phyloP scores from a whole-genome alignment of 2,113 vertebrate genomes.

The Bagarius yarrelli region DNA sequence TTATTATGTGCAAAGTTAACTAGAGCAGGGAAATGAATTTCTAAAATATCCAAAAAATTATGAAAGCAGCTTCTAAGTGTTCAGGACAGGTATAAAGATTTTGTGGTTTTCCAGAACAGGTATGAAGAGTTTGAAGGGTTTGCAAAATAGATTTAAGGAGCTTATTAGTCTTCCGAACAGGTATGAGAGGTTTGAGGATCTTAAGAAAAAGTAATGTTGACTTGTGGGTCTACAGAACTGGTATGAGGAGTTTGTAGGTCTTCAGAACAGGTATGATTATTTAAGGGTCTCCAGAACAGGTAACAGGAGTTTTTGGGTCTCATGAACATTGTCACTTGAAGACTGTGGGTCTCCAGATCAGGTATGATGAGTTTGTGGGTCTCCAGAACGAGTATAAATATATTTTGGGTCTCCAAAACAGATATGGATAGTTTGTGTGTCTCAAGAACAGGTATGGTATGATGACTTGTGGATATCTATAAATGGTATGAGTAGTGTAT shows the following conservation, averaged over 20 bases:
- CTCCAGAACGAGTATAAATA: background rate
- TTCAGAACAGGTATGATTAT: too few relatives aligned
- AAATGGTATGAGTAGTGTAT: background rate
- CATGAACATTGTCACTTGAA: too few relatives aligned
- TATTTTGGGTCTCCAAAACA: background rate
- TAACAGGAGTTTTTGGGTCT: background rate
- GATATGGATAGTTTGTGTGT: background rate
- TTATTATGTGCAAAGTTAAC: background rate
- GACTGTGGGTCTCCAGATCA: too few relatives aligned
- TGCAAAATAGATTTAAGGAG: too few relatives aligned
- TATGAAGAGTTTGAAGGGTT: too few relatives aligned
- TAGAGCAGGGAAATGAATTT: background rate
- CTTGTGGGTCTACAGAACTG: background rate
- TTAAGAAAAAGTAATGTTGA: background rate
- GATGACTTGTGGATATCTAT: background rate
- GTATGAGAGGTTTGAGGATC: too few relatives aligned
- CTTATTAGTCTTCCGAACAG: too few relatives aligned
- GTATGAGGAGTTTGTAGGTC: too few relatives aligned
- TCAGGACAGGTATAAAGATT: too few relatives aligned
- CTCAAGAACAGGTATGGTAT: background rate
- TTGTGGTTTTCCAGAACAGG: too few relatives aligned
- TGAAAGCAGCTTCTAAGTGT: too few relatives aligned
- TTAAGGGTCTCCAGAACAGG: background rate
- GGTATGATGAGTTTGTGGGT: background rate
- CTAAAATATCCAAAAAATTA: background rate